A percentile compares a stretch with the other conserved stretches of the same genome.
Conservation (phyloP, 2,888 invertebrate genomes). For the Blastobasis lacticolella region DNA sequence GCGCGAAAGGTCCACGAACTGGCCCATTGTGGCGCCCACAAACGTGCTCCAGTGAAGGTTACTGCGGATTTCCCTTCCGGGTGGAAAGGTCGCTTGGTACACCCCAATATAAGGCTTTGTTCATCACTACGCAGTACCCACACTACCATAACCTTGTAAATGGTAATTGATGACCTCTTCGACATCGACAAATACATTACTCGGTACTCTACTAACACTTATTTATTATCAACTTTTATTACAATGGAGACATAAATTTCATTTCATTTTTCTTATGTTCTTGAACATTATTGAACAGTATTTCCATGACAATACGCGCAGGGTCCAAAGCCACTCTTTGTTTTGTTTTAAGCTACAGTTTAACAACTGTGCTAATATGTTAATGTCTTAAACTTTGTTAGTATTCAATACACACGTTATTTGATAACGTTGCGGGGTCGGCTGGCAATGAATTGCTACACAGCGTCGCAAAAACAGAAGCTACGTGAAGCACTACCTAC, state of each 20-base stretch:
- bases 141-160: too few relatives aligned
- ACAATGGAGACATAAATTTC: too few relatives aligned
- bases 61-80: conserved; percentile 35
- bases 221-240: too few relatives aligned
- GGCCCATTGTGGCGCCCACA: not conserved
- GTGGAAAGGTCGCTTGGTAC: conserved; percentile 38
- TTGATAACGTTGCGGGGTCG: not conserved
- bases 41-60: conserved; percentile 30
- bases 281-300: too few relatives aligned
- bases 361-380: conserved; percentile 6
- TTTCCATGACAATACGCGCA: too few relatives aligned
- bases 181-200: too few relatives aligned
- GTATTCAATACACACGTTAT: conserved; percentile 1
- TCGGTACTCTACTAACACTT: too few relatives aligned
- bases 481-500: not conserved
- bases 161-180: too few relatives aligned
- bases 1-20: too few relatives aligned
- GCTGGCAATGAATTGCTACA: not conserved
- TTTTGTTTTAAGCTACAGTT: conserved; percentile 1
- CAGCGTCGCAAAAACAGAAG: not conserved
- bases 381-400: not conserved
- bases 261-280: too few relatives aligned
- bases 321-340: not conserved
- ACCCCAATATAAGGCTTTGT: not conserved
- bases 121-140: too few relatives aligned